Percentiles rank a stretch among this genome's conserved stretches.
Conservation (phyloP, 2,797 vertebrate genomes). For the Cirrhinus molitorella region DNA sequence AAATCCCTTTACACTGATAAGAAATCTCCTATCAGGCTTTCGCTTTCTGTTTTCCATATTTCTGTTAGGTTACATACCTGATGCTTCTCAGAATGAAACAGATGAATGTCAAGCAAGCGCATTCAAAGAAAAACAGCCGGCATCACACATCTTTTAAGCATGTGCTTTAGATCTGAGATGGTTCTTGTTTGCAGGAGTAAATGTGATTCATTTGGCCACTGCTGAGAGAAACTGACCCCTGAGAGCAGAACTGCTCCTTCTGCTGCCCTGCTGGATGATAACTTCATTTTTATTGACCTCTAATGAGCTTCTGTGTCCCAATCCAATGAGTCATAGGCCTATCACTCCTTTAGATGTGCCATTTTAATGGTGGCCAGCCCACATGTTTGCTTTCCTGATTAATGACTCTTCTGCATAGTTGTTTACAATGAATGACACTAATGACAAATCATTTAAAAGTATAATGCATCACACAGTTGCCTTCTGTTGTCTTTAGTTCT, state of each 20-base stretch:
- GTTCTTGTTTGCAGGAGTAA: conserved; percentile 11
- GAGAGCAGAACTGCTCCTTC: conserved; percentile 8
- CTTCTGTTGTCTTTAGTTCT: neutral
- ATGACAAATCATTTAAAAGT: neutral
- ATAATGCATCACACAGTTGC: conserved; percentile 4
- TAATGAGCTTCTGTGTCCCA: conserved; percentile 11
- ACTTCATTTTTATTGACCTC: conserved; percentile 43
- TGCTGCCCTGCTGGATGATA: conserved; percentile 8
- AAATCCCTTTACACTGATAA: neutral
- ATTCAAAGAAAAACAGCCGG: neutral
- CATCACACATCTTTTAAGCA: conserved; percentile 26
- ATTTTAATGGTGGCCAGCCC: neutral
- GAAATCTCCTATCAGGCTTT: neutral
- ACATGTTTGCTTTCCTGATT: neutral
- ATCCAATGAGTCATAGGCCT: conserved; percentile 7
- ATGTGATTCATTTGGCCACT: neutral
- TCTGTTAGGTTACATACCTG: neutral
- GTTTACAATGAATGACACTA: conserved; percentile 14
- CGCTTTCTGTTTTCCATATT: neutral
- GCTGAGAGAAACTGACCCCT: conserved; percentile 3
- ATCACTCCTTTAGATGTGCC: neutral
- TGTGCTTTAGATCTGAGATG: neutral
- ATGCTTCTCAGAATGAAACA: neutral
- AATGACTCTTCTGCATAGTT: neutral
- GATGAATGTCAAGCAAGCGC: neutral